Conservation (phyloP, 2,113 vertebrate genomes). For the Perccottus glenii region DNA sequence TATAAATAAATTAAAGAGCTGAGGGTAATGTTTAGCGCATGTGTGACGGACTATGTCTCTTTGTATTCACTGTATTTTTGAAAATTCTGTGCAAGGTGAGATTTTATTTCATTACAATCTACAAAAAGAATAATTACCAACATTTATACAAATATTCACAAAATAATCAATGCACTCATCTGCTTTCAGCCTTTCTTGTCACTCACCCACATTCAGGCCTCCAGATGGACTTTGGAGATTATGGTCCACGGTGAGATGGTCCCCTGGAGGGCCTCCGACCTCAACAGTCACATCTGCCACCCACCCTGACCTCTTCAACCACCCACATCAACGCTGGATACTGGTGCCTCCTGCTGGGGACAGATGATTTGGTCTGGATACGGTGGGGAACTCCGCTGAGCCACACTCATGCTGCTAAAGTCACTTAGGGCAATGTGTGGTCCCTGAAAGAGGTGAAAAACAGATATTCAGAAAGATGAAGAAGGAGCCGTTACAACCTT, state of each 20-base stretch:
- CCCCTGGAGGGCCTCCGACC: conserved; percentile 53
- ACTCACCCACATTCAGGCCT: conserved; percentile 94
- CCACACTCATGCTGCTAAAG: conserved; percentile 88
- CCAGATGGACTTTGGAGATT: conserved; percentile 89
- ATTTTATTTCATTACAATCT: no score
- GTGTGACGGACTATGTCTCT: no score
- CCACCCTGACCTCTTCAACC: conserved; percentile 27
- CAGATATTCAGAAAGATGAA: conserved; percentile 12
- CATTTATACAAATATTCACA: no score
- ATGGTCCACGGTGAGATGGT: conserved; percentile 86
- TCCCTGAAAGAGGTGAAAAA: conserved; percentile 77
- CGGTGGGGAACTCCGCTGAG: conserved; percentile 88
- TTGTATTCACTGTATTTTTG: no score
- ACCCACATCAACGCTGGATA: conserved; percentile 25
- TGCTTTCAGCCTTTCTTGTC: neutral
- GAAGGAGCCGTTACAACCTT: conserved; percentile 8
- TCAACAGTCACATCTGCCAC: conserved; percentile 5
- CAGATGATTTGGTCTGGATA: conserved; percentile 89
- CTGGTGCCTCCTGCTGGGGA: conserved; percentile 74
- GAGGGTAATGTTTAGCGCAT: no score
- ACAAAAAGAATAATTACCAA: no score
- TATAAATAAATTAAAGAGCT: no score
- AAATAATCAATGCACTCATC: no score
- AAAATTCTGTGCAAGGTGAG: no score
- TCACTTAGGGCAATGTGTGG: conserved; percentile 90